These are phyloP conservation scores for Acrocera orbiculus DNA, from an alignment of 2,888 invertebrate genomes.

Conservation along the genomic window DNA sequence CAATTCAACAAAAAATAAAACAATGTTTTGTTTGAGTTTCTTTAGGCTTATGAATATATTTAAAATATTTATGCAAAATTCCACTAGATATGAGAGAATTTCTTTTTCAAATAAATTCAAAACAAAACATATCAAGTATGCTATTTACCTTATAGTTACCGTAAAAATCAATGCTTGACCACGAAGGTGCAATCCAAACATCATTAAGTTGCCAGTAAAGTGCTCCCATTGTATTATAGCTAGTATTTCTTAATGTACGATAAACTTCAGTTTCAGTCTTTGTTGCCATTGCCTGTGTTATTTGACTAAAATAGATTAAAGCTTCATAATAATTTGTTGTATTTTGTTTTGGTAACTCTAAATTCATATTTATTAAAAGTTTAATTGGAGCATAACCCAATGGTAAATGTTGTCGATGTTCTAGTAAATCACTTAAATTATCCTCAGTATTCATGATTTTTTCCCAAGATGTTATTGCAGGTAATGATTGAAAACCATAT, in stretches of 20 bases:
- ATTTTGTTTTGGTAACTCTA: conserved; percentile 40
- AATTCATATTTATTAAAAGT: conserved; percentile 42
- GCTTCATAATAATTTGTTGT: conserved; percentile 42
- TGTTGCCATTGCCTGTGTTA: conserved; percentile 74
- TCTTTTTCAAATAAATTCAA: too few species aligned
- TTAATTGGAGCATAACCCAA: conserved; percentile 48
- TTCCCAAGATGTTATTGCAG: conserved; percentile 49
- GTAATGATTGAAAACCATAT: conserved; percentile 86
- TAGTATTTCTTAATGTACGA: conserved; percentile 35
- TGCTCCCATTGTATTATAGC: conserved; percentile 72
- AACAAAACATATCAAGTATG: too few species aligned
- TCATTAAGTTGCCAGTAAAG: conserved; percentile 98
- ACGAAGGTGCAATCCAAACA: conserved; percentile 93
- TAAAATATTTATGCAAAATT: too few species aligned
- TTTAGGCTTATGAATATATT: too few species aligned
- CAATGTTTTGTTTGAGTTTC: too few species aligned
- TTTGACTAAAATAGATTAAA: conserved; percentile 72
- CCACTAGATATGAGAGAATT: too few species aligned
- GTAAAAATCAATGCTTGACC: conserved; percentile 66
- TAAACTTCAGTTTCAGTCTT: conserved; percentile 74
- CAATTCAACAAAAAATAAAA: too few species aligned
- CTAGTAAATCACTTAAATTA: conserved; percentile 46
- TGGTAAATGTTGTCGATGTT: conserved; percentile 76
- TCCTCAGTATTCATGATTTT: conserved; percentile 36
- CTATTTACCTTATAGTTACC: conserved; percentile 31